Base-by-base conservation (phyloP, 2,888 invertebrate species). In the Euclidia mi region DNA sequence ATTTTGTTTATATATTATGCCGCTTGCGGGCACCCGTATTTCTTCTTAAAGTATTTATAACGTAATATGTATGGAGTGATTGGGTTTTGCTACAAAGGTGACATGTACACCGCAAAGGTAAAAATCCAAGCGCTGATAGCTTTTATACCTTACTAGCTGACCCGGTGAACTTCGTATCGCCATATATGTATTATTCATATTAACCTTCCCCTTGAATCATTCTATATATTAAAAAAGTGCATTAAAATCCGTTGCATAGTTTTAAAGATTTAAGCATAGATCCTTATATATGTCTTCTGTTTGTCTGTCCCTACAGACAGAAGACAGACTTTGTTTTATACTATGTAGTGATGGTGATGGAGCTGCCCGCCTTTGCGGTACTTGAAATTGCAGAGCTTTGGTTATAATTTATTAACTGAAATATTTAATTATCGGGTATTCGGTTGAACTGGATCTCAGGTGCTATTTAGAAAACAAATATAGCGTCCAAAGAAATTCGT, bases 81-180 rank as follows among this genome's bases (percentile, higher is more conserved):
- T n/a, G n/a, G 44, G 56, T 34, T 60, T 29, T n/a, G 43, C 50
- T 48, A 44, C 43, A 31, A 31, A 20, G 46, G 40, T 69, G 66
- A 69, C 66, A 55, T 41, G 48, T 44, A 38, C 32, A 44, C 45
- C 34, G 35, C 67, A 49, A 66, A 66, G 68, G 67, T 56, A 58
- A 71, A 46, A 71, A 49, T 61, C 71, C 71, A 71, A 57, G 62
- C 51, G 45, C 38, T 52, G 58, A 57, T 69, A 69, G 66, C 68
- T 71, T 66, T 52, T 62, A 66, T 63, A 71, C 63, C 71, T 67
- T 71, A 71, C 56, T n/a, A n/a, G n/a, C n/a, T n/a, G n/a, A n/a
- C n/a, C n/a, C n/a, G n/a, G n/a, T n/a, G n/a, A n/a, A n/a, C n/a
- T n/a, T n/a, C n/a, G n/a, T n/a, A n/a, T n/a, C n/a, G n/a, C n/a